These are phyloP conservation scores for Antheraea yamamai DNA, from an alignment of 2,888 invertebrate genomes.

Conservation along the genomic window DNA sequence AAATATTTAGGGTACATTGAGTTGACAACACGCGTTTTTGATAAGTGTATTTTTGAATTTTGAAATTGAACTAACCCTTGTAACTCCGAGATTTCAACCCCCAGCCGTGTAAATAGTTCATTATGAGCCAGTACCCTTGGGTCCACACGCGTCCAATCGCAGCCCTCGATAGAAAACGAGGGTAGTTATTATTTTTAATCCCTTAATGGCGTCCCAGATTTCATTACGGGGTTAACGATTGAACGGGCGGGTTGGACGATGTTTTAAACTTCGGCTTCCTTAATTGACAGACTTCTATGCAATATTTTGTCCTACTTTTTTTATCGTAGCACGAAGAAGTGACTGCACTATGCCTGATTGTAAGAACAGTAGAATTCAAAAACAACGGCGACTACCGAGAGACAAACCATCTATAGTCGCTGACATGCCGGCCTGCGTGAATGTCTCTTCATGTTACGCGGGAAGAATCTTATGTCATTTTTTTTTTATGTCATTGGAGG, in stretches of 20 bases:
- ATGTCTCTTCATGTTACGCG: too few species aligned
- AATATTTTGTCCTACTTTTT: too few species aligned
- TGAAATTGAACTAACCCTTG: neutral
- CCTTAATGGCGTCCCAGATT: slow-evolving; percentile 80
- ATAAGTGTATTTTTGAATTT: neutral
- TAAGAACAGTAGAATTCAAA: too few species aligned
- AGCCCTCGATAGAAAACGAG: slow-evolving; percentile 46
- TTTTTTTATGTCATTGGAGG: too few species aligned
- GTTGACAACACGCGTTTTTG: neutral
- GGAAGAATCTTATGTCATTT: too few species aligned
- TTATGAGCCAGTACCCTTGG: slow-evolving; percentile 49
- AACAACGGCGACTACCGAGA: too few species aligned
- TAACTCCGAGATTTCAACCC: slow-evolving; percentile 14
- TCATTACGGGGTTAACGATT: slow-evolving; percentile 77
- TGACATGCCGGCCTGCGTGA: too few species aligned
- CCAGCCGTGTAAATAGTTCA: slow-evolving; percentile 61
- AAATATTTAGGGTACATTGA: too few species aligned
- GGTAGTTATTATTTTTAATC: slow-evolving; percentile 81
- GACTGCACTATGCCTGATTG: too few species aligned
- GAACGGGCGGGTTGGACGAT: slow-evolving; percentile 67
- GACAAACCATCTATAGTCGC: too few species aligned
- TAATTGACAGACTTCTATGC: neutral
- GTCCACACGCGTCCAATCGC: slow-evolving; percentile 56
- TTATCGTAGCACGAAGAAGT: too few species aligned
- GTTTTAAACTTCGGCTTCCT: slow-evolving; percentile 23